Conservation (phyloP, 2,888 invertebrate species). For the Dasysyrphus tricinctus region DNA sequence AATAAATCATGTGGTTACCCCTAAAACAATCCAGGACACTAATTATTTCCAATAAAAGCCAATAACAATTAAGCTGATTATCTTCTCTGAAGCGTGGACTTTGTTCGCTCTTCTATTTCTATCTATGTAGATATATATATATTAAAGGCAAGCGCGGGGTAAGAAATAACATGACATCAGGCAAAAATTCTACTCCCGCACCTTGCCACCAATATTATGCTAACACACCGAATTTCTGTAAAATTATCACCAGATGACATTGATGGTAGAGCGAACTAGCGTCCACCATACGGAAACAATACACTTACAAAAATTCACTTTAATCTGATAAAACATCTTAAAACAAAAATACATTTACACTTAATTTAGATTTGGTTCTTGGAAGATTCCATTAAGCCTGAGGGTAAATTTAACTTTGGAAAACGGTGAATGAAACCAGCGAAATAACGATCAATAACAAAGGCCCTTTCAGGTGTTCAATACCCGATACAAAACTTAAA, state of each 20-base stretch:
- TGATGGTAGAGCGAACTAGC: neutral
- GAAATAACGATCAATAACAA: too few species aligned
- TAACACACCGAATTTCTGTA: slow-evolving; percentile 39
- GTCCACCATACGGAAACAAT: neutral
- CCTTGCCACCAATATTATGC: slow-evolving; percentile 18
- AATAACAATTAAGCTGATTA: slow-evolving; percentile 75
- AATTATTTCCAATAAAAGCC: slow-evolving; percentile 75
- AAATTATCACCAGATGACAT: slow-evolving; percentile 69
- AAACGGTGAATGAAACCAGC: too few species aligned
- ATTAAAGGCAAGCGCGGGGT: neutral
- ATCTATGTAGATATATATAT: neutral
- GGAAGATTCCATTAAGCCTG: too few species aligned
- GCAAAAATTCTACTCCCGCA: slow-evolving; percentile 33
- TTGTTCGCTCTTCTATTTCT: neutral
- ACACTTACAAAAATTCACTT: neutral
- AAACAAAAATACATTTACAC: too few species aligned
- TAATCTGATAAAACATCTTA: neutral
- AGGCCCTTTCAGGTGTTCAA: too few species aligned
- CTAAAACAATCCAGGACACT: slow-evolving; percentile 69
- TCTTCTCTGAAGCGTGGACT: slow-evolving; percentile 41
- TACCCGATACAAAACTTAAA: too few species aligned
- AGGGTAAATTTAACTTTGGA: too few species aligned
- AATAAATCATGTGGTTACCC: slow-evolving; percentile 71
- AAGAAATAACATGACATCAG: slow-evolving; percentile 20
- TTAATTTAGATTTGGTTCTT: too few species aligned